phyloP scores from a whole-genome alignment of 2,113 vertebrate species.

The Salminus brasiliensis region DNA sequence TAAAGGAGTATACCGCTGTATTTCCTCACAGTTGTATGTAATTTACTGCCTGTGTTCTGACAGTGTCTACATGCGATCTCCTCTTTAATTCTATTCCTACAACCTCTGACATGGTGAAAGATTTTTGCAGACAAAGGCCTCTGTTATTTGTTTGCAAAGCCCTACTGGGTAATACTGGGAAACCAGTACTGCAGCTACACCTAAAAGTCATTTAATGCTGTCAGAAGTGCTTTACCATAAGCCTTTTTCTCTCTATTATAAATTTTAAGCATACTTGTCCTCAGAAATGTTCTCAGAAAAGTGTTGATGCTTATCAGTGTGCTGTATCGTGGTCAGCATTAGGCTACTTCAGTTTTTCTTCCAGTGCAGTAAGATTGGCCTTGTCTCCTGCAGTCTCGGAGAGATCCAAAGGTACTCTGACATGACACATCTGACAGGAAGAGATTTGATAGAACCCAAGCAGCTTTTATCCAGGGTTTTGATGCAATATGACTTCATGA shows the following conservation, averaged over 20 bases:
- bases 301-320: background rate
- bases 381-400: background rate
- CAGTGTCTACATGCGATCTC: background rate
- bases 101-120: background rate
- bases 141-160: background rate
- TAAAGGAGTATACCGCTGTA: background rate
- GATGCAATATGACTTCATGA: background rate
- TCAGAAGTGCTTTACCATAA: background rate
- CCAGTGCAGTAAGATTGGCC: background rate
- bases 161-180: background rate
- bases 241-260: background rate
- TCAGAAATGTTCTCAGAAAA: background rate
- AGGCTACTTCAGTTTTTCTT: background rate
- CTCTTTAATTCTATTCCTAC: background rate
- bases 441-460: background rate
- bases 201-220: background rate
- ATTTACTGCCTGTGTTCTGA: background rate
- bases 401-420: background rate
- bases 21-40: background rate
- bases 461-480: background rate
- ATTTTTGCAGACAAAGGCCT: background rate
- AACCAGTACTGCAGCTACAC: background rate
- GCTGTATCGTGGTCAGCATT: background rate
- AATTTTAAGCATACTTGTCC: background rate
- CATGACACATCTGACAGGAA: background rate